Conservation (phyloP, 2,113 vertebrate species). For the Salvelinus alpinus region DNA sequence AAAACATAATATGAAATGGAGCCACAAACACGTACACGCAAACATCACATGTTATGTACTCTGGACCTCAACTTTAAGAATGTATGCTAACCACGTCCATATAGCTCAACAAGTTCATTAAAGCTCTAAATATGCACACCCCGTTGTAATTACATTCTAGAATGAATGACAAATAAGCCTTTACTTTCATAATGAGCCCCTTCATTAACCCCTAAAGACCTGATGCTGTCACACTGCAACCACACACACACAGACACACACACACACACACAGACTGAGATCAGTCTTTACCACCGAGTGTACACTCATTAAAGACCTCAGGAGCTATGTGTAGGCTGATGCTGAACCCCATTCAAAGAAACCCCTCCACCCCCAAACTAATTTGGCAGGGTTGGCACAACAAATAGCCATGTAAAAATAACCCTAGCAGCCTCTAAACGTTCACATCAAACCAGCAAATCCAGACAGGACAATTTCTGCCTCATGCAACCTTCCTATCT, state of each 20-base stretch:
- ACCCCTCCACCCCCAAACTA: background rate
- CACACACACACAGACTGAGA: slow-evolving; percentile 20
- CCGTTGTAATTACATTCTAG: slow-evolving; percentile 59
- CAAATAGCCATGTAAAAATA: too few species aligned
- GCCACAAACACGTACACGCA: background rate
- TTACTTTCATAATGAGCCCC: slow-evolving; percentile 52
- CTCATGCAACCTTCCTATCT: too few species aligned
- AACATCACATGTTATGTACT: background rate
- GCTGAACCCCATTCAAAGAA: background rate
- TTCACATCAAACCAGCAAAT: too few species aligned
- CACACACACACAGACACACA: background rate
- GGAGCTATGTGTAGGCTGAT: background rate
- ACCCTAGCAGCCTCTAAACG: too few species aligned
- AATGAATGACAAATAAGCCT: slow-evolving; percentile 56
- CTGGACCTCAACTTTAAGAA: background rate
- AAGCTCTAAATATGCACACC: slow-evolving; percentile 65
- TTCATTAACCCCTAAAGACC: slow-evolving; percentile 57
- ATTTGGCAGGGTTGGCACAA: too few species aligned
- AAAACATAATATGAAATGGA: background rate
- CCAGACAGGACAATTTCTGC: too few species aligned
- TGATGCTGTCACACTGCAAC: background rate
- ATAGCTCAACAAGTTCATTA: slow-evolving; percentile 63
- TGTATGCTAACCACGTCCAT: background rate
- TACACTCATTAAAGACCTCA: background rate
- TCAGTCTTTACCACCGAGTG: background rate